These are phyloP conservation scores for Nemapogon koenigi DNA, from an alignment of 2,888 invertebrate species.

Conservation along the genomic window DNA sequence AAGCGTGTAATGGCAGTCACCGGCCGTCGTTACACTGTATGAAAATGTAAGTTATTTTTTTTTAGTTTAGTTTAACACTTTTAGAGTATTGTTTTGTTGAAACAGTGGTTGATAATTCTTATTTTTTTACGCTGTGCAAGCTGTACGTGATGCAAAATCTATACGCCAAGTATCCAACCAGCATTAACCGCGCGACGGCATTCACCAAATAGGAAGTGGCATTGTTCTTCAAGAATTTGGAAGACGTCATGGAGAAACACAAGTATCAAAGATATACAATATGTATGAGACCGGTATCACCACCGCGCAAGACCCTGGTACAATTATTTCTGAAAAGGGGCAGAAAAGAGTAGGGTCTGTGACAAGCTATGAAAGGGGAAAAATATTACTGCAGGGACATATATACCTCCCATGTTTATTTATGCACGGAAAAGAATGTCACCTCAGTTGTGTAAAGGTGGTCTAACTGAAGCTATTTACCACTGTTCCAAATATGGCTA, in stretches of 20 bases:
- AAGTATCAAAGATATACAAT: constrained; percentile 24
- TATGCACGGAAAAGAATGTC: constrained; percentile 29
- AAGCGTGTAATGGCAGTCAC: too few species aligned
- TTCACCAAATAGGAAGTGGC: constrained; percentile 22
- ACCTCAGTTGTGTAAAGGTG: constrained; percentile 22
- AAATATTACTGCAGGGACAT: too few species aligned
- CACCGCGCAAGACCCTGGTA: constrained; percentile 24
- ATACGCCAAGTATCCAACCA: constrained; percentile 23
- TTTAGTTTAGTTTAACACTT: too few species aligned
- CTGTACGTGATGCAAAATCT: too few species aligned
- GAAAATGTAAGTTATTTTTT: too few species aligned
- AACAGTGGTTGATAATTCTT: too few species aligned
- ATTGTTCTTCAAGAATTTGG: constrained; percentile 20
- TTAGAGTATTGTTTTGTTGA: too few species aligned
- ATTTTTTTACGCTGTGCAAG: too few species aligned
- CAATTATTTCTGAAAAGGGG: constrained; percentile 24
- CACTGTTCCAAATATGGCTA: too few species aligned
- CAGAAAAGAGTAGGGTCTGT: constrained; percentile 26
- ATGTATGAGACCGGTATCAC: constrained; percentile 29
- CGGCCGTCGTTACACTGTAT: too few species aligned
- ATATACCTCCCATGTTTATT: constrained; percentile 34
- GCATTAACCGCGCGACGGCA: constrained; percentile 21
- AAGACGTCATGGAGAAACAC: constrained; percentile 18
- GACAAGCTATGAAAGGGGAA: constrained; percentile 24
- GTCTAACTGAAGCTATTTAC: constrained; percentile 24